A percentile compares a stretch with the other conserved stretches of the same genome.
Evolutionary conservation across 2,113 vertebrate species (phyloP).

Genomic region (Psittacula cyanocephala): DNA sequence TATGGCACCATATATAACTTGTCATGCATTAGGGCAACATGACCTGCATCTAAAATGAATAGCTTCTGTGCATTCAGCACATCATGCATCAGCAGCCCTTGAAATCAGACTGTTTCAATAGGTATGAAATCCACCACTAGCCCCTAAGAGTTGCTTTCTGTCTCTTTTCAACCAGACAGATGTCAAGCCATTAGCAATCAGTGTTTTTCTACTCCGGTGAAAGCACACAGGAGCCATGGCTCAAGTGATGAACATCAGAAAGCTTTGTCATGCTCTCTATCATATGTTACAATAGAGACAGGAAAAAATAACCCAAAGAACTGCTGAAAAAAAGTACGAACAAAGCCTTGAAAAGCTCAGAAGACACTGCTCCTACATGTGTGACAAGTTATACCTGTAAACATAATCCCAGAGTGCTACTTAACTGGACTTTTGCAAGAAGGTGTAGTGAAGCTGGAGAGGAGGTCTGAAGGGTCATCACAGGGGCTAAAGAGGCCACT

Average conservation of each 20-base stretch:
- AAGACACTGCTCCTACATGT: not conserved
- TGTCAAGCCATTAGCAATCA: not conserved
- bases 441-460: not conserved
- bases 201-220: not conserved
- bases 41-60: not conserved
- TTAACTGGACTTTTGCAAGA: not conserved
- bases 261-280: not conserved
- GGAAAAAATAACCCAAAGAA: not conserved
- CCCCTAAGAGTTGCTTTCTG: not conserved
- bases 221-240: not conserved
- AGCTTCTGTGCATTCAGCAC: not conserved
- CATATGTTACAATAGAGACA: not conserved
- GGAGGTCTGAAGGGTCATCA: not conserved
- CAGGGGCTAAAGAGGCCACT: not conserved
- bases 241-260: not conserved
- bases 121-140: not conserved
- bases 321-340: not conserved
- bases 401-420: not conserved
- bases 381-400: not conserved
- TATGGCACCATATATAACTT: not conserved
- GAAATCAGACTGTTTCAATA: not conserved
- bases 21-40: not conserved
- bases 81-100: not conserved
- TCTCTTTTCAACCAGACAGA: not conserved
- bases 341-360: not conserved